Base-by-base conservation (phyloP, 2,797 vertebrate genomes). In the Myotis vivesi region DNA sequence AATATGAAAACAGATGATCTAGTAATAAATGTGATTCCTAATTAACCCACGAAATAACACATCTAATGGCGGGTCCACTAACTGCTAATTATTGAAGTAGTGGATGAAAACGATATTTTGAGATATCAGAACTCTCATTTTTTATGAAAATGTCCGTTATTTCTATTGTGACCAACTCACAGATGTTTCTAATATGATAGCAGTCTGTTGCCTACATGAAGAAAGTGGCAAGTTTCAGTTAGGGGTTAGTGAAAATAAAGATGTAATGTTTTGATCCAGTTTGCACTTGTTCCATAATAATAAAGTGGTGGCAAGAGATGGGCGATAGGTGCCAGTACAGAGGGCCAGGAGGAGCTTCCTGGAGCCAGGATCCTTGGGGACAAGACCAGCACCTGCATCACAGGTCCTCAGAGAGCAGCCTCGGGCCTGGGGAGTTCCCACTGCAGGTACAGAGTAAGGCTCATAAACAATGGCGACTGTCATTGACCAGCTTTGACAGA, bases 371-470 rank as follows among this genome's bases (percentile, higher is more conserved):
- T 23, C 55, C 71, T 4, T 1, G 62, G 38, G 1, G 15, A 23
- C 62, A 22, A 0, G 9, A 4, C 16, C 6, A 0, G 19, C 1
- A 3, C n/a, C 46, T 51, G 33, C 1, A 5, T 44, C 17, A 1
- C 25, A 0, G 23, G 23, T 13, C 30, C 20, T 53, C 36, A 0
- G 22, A 57, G 33, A 25, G 36, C n/a, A 11, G 22, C 38, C 6
- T 9, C 1, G 0, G 0, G 17, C 13, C 0, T 4, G 28, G 13
- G 38, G 25, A 1, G 2, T 9, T 69, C 23, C 55, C 80, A 0
- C 49, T 3, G 10, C 1, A 4, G 33, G n/a, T 33, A 15, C n/a
- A 0, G 0, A 13, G 41, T 7, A 33, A 77, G 25, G 9, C 36
- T 82, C 20, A 0, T 59, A 20, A 62, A 23, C 1, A 9, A 15